Evolutionary conservation across 1,140 invertebrate genomes (phyloP).

Genomic region (Trichonephila inaurata): DNA sequence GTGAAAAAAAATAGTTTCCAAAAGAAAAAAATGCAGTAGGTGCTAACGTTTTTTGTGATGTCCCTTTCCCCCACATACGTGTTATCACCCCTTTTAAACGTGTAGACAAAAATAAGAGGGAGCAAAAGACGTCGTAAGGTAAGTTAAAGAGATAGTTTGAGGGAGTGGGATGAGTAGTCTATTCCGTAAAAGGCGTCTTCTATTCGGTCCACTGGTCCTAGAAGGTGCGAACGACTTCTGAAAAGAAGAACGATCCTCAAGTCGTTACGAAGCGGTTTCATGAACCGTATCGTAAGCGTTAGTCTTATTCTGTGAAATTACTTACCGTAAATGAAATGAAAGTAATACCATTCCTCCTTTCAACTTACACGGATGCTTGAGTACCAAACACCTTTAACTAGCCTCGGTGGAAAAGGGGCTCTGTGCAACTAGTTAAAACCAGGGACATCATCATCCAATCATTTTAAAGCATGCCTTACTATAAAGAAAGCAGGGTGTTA

Average conservation of each 20-base stretch:
- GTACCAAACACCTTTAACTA: constrained; percentile 44
- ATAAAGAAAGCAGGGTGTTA: neutral
- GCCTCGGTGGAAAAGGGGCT: neutral
- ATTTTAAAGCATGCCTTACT: neutral
- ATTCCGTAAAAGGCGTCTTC: constrained; percentile 1
- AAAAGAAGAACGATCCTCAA: constrained; percentile 59
- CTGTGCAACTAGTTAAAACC: neutral
- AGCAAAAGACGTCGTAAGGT: neutral
- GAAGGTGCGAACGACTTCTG: constrained; percentile 30
- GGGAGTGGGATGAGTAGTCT: neutral
- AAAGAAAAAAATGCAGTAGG: too few species aligned
- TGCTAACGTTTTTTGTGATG: too few species aligned
- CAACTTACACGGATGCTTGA: constrained; percentile 66
- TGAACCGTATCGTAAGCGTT: constrained; percentile 57
- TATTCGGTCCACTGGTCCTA: constrained; percentile 52
- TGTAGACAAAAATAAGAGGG: neutral
- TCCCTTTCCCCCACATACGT: too few species aligned
- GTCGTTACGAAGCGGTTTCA: constrained; percentile 66
- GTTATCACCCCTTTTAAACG: neutral
- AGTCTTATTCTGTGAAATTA: constrained; percentile 66
- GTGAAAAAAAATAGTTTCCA: too few species aligned
- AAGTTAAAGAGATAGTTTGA: constrained; percentile 19
- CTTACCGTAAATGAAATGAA: constrained; percentile 72
- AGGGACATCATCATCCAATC: neutral
- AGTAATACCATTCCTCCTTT: constrained; percentile 51